Evolutionary conservation across 2,797 vertebrate species (phyloP).

Genomic region (Clangula hyemalis): DNA sequence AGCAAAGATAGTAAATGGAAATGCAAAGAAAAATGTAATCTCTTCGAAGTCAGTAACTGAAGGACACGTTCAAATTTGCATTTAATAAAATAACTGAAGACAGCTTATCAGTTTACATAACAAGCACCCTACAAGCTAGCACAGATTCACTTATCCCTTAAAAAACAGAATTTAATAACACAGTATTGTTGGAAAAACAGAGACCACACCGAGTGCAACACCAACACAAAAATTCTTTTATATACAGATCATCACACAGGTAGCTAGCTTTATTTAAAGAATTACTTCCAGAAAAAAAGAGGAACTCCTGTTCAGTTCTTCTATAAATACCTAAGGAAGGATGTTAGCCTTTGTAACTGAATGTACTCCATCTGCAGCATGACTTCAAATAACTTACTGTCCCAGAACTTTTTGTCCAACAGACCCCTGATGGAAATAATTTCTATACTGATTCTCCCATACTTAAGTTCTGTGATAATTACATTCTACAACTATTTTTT

Average conservation of each 20-base stretch:
- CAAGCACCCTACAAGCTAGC: background rate
- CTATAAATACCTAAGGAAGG: background rate
- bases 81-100: conserved; percentile 37
- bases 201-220: background rate
- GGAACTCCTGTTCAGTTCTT: background rate
- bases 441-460: background rate
- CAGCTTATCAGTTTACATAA: background rate
- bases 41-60: conserved; percentile 42
- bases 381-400: background rate
- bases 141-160: conserved; percentile 3
- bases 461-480: background rate
- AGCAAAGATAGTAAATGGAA: conserved; percentile 49
- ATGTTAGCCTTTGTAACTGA: background rate
- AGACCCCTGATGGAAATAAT: background rate
- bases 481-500: background rate
- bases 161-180: background rate
- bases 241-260: background rate
- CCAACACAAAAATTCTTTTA: background rate
- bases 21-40: conserved; percentile 7
- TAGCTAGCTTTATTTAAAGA: background rate
- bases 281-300: background rate
- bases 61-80: conserved; percentile 1
- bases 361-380: background rate
- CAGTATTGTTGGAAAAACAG: background rate
- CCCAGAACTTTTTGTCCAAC: background rate